These are phyloP conservation scores for Drosophila nr. perissopoda DNA, from an alignment of 2,888 invertebrate genomes.

Conservation along the genomic window DNA sequence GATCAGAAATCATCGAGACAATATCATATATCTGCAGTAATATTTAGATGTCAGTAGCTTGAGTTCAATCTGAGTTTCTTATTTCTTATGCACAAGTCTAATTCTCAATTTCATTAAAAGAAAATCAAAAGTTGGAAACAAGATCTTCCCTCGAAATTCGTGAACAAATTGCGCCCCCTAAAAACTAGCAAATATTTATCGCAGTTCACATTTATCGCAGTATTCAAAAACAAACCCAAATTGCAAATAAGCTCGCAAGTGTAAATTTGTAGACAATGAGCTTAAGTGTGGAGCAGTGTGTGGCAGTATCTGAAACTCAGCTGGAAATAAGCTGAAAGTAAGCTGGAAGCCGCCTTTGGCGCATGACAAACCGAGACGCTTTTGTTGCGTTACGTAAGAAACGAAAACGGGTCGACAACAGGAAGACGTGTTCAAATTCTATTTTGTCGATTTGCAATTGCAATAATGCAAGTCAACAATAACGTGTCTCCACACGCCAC, in stretches of 20 bases:
- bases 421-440: constrained; percentile 75
- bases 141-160: neutral
- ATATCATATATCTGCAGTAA: neutral
- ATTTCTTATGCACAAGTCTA: neutral
- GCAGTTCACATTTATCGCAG: neutral
- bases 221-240: neutral
- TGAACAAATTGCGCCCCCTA: too few species aligned
- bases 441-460: constrained; percentile 41
- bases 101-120: neutral
- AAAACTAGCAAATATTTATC: neutral
- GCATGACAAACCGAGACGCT: constrained; percentile 34
- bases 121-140: neutral
- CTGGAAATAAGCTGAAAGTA: neutral
- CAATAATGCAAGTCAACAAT: constrained; percentile 40
- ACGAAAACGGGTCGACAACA: constrained; percentile 36
- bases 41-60: neutral
- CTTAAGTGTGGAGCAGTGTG: neutral
- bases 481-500: constrained; percentile 20
- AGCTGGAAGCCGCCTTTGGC: constrained; percentile 18
- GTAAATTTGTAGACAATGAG: neutral
- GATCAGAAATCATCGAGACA: neutral
- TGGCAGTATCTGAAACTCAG: constrained; percentile 24
- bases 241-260: neutral
- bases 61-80: neutral
- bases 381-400: constrained; percentile 51